Percentiles rank a stretch among this genome's conserved stretches.
Evolutionary conservation across 2,113 vertebrate species (phyloP).

Genomic region (Entosphenus tridentatus): DNA sequence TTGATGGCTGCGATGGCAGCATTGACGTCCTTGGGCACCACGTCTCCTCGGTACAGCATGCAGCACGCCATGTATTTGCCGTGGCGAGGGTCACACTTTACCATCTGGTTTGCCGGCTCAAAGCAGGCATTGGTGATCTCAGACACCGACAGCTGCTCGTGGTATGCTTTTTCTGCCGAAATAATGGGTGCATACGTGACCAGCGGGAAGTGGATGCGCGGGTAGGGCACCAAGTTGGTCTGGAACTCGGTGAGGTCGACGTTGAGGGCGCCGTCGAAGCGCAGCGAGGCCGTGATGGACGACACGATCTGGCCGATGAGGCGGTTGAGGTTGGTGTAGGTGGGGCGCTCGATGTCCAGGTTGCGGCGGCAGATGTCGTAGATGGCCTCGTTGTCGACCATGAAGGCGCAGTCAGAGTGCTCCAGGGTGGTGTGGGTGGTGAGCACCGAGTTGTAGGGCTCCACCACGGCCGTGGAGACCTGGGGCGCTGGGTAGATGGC

Average conservation of each 20-base stretch:
- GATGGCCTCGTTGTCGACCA: constrained; percentile 39
- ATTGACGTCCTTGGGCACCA: constrained; percentile 38
- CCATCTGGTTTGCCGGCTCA: constrained; percentile 39
- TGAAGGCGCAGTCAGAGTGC: constrained; percentile 41
- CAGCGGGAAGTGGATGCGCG: constrained; percentile 37
- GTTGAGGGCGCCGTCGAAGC: constrained; percentile 26
- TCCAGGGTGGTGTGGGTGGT: constrained; percentile 39
- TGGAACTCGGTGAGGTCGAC: constrained; percentile 30
- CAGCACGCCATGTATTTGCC: constrained; percentile 50
- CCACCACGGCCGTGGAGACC: constrained; percentile 38
- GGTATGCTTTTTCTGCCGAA: constrained; percentile 29
- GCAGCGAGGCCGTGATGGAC: constrained; percentile 25
- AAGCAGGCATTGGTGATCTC: constrained; percentile 44
- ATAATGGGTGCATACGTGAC: constrained; percentile 37
- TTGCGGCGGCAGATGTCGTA: constrained; percentile 25
- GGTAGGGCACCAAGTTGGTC: constrained; percentile 35
- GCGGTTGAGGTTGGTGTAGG: constrained; percentile 25
- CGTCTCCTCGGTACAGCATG: constrained; percentile 30
- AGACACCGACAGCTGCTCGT: constrained; percentile 33
- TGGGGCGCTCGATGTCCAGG: constrained; percentile 24
- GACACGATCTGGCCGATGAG: constrained; percentile 29
- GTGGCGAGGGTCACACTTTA: constrained; percentile 34
- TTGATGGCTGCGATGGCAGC: constrained; percentile 35
- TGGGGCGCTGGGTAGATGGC: constrained; percentile 60
- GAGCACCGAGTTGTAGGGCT: constrained; percentile 45